These are phyloP conservation scores for Athene noctua DNA, from an alignment of 2,113 vertebrate species.

Conservation along the genomic window DNA sequence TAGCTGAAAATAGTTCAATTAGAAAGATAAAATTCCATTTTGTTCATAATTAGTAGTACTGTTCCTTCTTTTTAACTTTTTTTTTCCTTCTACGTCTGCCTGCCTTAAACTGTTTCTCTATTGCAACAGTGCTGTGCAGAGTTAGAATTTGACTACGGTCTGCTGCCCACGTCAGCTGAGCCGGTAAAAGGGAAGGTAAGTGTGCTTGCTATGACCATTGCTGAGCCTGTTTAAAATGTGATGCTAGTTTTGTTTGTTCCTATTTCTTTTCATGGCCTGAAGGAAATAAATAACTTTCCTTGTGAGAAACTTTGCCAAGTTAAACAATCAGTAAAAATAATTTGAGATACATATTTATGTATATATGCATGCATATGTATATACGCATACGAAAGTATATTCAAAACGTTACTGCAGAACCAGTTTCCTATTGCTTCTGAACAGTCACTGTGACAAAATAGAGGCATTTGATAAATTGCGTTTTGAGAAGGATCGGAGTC, in stretches of 20 bases:
- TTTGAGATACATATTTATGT: background rate
- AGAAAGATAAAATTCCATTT: background rate
- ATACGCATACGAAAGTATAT: background rate
- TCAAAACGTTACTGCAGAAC: background rate
- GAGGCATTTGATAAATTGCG: background rate
- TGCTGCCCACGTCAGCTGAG: background rate
- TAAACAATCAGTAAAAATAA: background rate
- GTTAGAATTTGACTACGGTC: background rate
- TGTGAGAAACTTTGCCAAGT: background rate
- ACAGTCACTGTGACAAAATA: background rate
- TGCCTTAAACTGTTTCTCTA: background rate
- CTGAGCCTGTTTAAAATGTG: background rate
- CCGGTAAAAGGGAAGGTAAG: conserved; percentile 36
- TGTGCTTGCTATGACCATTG: background rate
- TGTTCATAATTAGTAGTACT: background rate
- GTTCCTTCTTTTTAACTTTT: background rate
- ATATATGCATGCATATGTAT: background rate
- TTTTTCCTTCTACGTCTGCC: background rate
- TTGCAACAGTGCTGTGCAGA: conserved; percentile 41
- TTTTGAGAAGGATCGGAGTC: background rate
- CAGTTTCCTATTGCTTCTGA: background rate
- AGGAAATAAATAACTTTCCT: background rate
- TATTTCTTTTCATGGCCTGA: too few species aligned
- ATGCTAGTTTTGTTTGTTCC: background rate
- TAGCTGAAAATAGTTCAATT: background rate